A percentile compares a stretch with the other conserved stretches of the same genome.
phyloP scores from a whole-genome alignment of 2,113 vertebrate genomes.

The Halichoerus grypus region DNA sequence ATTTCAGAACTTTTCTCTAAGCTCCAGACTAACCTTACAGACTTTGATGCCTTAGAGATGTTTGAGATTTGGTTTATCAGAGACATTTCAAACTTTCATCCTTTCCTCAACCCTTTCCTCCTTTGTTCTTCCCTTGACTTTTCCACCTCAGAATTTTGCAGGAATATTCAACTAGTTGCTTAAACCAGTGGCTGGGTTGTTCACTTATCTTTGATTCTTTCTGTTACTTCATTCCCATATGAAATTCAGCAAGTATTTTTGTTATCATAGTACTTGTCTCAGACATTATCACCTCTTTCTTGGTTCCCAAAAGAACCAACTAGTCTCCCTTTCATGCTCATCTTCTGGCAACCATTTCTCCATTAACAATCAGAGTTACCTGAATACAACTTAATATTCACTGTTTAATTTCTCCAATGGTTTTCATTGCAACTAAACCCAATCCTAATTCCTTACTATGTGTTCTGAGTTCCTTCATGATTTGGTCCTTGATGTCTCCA shows the following conservation, averaged over 20 bases:
- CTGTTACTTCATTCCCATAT: background rate
- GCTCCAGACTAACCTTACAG: background rate
- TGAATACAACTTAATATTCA: background rate
- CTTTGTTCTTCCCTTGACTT: background rate
- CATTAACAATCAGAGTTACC: background rate
- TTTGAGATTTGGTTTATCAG: background rate
- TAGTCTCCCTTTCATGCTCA: background rate
- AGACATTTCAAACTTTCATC: background rate
- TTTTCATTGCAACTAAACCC: background rate
- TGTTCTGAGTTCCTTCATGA: background rate
- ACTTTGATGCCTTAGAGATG: background rate
- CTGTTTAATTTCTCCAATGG: background rate
- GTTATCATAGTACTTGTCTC: background rate
- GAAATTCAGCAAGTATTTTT: slow-evolving; percentile 27
- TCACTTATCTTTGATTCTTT: background rate
- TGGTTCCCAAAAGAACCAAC: background rate
- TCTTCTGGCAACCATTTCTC: background rate
- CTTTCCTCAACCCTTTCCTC: background rate
- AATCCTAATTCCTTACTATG: background rate
- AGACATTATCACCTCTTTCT: background rate
- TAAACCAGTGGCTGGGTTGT: background rate
- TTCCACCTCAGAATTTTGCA: background rate
- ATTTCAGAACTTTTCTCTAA: background rate
- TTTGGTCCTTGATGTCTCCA: background rate
- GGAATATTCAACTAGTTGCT: background rate